Conservation (phyloP, 2,113 vertebrate genomes). For the Paramisgurnus dabryanus region DNA sequence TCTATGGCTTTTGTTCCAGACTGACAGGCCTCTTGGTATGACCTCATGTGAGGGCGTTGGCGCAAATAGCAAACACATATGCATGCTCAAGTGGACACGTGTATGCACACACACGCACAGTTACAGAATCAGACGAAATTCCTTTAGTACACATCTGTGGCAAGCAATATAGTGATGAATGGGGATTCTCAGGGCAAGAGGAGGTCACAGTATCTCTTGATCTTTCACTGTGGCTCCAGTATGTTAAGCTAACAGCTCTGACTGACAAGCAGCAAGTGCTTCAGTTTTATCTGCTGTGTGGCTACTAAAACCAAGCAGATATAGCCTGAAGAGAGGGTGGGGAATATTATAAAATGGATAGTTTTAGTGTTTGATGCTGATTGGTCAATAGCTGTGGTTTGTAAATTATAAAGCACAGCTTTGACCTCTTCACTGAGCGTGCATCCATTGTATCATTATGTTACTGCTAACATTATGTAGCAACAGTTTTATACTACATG, state of each 20-base stretch:
- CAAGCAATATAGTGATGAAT: constrained; percentile 62
- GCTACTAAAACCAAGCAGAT: constrained; percentile 39
- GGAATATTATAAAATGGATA: background rate
- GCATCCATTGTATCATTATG: no score
- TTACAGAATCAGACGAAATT: constrained; percentile 58
- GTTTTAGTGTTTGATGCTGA: no score
- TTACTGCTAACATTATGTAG: no score
- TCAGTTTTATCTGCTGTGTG: constrained; percentile 61
- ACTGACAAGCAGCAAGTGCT: constrained; percentile 75
- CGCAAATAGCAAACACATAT: constrained; percentile 54
- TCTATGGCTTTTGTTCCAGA: constrained; percentile 74
- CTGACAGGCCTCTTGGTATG: constrained; percentile 69
- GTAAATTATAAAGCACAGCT: no score
- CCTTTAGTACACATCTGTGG: constrained; percentile 68
- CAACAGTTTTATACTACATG: background rate
- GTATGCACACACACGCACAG: constrained; percentile 25
- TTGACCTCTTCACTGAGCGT: no score
- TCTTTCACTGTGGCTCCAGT: constrained; percentile 12
- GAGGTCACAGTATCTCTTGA: constrained; percentile 8
- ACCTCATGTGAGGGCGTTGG: constrained; percentile 68
- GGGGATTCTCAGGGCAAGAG: constrained; percentile 51
- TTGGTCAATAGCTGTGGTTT: background rate
- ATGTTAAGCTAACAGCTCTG: constrained; percentile 65
- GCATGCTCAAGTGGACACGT: constrained; percentile 30
- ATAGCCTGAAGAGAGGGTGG: constrained; percentile 33